These are phyloP conservation scores for Petroica traversi DNA, from an alignment of 2,113 vertebrate species.

Conservation along the genomic window DNA sequence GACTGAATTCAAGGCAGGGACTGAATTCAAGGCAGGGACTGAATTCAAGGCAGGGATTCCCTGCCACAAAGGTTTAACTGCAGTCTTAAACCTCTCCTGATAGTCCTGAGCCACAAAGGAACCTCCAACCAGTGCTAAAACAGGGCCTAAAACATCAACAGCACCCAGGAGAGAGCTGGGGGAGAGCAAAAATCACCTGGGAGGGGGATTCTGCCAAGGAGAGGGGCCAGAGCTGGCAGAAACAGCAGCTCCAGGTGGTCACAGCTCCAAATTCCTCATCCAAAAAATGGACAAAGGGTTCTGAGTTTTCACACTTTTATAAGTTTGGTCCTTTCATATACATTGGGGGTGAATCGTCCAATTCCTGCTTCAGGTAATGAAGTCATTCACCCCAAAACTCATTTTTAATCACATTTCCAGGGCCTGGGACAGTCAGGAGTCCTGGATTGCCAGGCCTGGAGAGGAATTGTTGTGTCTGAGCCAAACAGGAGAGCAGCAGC, in stretches of 20 bases:
- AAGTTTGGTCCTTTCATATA: not conserved
- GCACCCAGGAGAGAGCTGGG: not conserved
- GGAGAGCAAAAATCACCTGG: not conserved
- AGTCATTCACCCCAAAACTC: not conserved
- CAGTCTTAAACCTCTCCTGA: not conserved
- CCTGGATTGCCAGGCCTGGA: not conserved
- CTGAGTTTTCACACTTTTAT: not conserved
- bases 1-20: too few relatives aligned
- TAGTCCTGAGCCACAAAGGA: not conserved
- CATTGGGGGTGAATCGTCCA: not conserved
- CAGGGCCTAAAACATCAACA: not conserved
- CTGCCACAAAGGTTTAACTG: not conserved
- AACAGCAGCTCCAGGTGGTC: not conserved
- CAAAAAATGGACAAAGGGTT: too few relatives aligned
- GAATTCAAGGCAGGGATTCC: not conserved
- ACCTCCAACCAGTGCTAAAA: accelerated
- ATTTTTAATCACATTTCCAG: not conserved
- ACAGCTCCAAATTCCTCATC: not conserved
- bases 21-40: too few relatives aligned
- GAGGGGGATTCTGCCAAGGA: not conserved
- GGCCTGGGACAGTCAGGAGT: not conserved
- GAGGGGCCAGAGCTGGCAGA: not conserved
- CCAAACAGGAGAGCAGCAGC: not conserved
- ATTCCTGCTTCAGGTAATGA: not conserved
- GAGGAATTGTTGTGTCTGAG: not conserved